phyloP scores from a whole-genome alignment of 2,888 invertebrate species.

The Yponomeuta sedellus region DNA sequence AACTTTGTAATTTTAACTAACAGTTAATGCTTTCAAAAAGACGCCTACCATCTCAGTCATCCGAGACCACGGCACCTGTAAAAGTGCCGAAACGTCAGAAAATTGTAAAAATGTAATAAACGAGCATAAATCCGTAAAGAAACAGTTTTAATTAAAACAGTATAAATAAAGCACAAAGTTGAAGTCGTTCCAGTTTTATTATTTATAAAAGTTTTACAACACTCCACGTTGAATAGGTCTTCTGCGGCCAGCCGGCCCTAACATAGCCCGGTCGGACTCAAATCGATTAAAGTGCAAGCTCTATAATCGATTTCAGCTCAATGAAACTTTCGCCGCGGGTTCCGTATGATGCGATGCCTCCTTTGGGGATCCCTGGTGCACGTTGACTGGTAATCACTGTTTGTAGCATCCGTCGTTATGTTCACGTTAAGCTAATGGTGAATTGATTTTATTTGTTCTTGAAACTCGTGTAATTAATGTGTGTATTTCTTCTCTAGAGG shows the following conservation, averaged over 20 bases:
- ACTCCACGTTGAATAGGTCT: neutral
- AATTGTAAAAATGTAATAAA: no score
- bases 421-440: neutral
- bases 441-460: neutral
- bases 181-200: no score
- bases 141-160: no score
- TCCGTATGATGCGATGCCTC: neutral
- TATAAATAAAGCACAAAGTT: no score
- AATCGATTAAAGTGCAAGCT: conserved; percentile 49
- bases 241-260: neutral
- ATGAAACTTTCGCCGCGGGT: conserved; percentile 23
- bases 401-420: neutral
- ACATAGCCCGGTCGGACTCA: conserved; percentile 10
- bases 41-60: no score
- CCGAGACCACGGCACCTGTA: no score
- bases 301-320: conserved; percentile 59
- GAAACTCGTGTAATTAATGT: neutral
- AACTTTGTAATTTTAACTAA: no score
- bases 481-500: no score
- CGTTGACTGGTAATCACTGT: neutral
- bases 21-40: no score
- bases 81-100: no score
- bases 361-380: neutral
- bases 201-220: neutral
- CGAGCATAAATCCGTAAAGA: no score